Evolutionary conservation across 2,888 invertebrate species (phyloP), one percentile per base, ranked within the genome.

Genomic region (Dryococelus australis): DNA sequence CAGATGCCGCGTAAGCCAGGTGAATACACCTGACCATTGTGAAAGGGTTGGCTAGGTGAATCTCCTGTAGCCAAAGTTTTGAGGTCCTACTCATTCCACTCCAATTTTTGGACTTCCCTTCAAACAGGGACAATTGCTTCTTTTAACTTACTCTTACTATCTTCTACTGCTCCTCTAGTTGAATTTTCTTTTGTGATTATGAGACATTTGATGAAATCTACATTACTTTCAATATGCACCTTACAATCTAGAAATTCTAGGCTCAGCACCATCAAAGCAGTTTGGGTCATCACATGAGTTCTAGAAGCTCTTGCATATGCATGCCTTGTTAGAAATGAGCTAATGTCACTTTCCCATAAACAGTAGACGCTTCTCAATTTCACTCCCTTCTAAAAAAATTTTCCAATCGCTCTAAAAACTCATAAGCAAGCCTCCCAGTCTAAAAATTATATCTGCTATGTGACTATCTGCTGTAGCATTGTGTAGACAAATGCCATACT

Each of bases 311-410:
- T 80, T 80, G 80, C 80, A 80, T 80, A 80, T 28, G 80, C 80
- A n/a, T 80, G 80, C 28, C 80, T 26, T 80, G 80, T n/a, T 80
- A 80, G 26, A 80, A 80, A 80, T 80, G 24, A 2, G 80, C n/a
- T 80, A 80, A 27, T n/a, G 80, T 80, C 24, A 0, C n/a, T 80
- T 80, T 80, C 28, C 80, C 80, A n/a, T 80, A 80, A 80, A 80
- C 80, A 80, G 80, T 80, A 80, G n/a, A 0, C 80, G n/a, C 26
- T 80, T n/a, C 80, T n/a, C 80, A 80, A 80, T n/a, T 80, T 10
- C 79, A 24, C 79, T 47, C 16, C 2, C 47, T 47, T 47, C 47
- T 16, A 13, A 47, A 8, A 8, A 47, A 47, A 5, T 47, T 47
- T 13, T 8, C 47, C 47, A 47, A 24, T 4, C 79, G 6, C 27